These are phyloP conservation scores for Ammospiza caudacuta DNA, from an alignment of 2,113 vertebrate species.

Conservation along the genomic window DNA sequence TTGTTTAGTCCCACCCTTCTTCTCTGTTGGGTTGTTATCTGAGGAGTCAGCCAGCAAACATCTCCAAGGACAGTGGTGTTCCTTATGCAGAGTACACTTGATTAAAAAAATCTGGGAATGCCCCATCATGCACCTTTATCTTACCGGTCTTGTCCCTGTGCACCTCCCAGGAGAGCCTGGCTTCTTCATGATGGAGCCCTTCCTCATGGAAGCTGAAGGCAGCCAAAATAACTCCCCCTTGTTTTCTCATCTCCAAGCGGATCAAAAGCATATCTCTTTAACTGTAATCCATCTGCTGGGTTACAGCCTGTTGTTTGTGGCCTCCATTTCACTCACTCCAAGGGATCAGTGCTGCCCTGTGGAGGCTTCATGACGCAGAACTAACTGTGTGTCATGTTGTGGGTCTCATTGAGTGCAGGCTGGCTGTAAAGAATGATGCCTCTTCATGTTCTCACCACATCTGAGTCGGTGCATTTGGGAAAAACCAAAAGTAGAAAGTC, in stretches of 20 bases:
- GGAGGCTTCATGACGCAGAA: not conserved
- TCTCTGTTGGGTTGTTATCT: not conserved
- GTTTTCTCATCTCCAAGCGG: not conserved
- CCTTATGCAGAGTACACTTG: not conserved
- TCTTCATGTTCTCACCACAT: not conserved
- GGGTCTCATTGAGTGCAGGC: accelerated
- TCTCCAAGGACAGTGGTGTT: not conserved
- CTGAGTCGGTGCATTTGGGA: not conserved
- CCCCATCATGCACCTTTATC: not conserved
- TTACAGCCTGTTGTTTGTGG: not conserved
- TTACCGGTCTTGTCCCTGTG: not conserved
- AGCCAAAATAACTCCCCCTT: not conserved
- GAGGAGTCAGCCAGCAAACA: not conserved
- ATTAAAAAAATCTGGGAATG: not conserved
- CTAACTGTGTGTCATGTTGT: not conserved
- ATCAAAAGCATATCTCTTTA: not conserved
- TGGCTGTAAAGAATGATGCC: not conserved
- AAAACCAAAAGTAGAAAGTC: not conserved
- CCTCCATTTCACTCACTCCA: not conserved
- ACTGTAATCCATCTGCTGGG: not conserved
- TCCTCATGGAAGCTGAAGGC: not conserved
- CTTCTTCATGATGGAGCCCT: not conserved
- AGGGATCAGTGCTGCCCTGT: not conserved
- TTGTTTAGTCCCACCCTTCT: not conserved
- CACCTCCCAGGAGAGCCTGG: not conserved